phyloP scores from a whole-genome alignment of 2,113 vertebrate genomes.

The Phodopus roborovskii region DNA sequence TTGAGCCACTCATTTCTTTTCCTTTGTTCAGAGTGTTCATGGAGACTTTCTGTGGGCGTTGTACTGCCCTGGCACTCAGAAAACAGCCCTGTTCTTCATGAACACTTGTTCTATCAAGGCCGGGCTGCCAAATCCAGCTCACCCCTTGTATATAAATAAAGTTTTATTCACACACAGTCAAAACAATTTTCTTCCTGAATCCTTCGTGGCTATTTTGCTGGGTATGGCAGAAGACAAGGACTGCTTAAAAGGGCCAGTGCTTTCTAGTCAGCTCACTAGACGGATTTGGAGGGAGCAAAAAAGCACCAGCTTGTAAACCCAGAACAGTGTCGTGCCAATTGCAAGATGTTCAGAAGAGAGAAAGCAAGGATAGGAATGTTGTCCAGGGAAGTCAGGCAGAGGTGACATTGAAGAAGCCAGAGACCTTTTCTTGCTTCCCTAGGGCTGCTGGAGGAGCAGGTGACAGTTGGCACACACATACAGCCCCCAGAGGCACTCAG shows the following conservation, averaged over 20 bases:
- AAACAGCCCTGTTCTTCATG: background rate
- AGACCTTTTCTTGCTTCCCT: background rate
- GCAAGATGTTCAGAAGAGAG: background rate
- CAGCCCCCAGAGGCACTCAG: accelerated
- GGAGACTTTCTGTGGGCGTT: background rate
- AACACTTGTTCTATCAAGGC: background rate
- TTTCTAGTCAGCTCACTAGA: background rate
- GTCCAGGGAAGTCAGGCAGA: background rate
- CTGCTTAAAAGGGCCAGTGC: background rate
- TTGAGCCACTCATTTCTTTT: accelerated
- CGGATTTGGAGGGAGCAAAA: background rate
- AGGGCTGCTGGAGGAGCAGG: background rate
- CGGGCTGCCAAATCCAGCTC: background rate
- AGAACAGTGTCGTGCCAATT: accelerated
- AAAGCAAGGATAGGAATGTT: background rate
- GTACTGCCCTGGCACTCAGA: background rate
- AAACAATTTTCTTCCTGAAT: accelerated
- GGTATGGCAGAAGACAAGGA: background rate
- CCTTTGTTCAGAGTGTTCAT: accelerated
- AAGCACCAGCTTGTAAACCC: background rate
- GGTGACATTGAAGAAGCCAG: background rate
- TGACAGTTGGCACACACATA: background rate
- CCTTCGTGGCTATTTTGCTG: accelerated
- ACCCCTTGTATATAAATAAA: background rate
- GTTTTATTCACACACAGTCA: slow-evolving; percentile 15